Percentiles rank a stretch among this genome's conserved stretches.
Evolutionary conservation across 2,797 vertebrate genomes (phyloP).

Genomic region (Lycodopsis pacificus): DNA sequence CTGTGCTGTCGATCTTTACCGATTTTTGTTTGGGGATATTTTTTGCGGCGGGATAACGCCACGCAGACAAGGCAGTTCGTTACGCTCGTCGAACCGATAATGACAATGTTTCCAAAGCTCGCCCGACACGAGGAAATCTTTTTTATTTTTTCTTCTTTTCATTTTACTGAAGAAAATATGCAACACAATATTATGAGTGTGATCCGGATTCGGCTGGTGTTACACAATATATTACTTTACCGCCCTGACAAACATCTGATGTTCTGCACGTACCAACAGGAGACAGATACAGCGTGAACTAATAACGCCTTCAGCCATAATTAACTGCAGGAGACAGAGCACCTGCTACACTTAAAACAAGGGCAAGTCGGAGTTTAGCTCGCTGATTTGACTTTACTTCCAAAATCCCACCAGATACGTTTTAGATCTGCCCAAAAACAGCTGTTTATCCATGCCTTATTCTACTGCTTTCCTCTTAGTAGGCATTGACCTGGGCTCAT

Average conservation of each 20-base stretch:
- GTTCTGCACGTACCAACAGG: slow-evolving; percentile 39
- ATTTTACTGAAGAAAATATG: slow-evolving; percentile 35
- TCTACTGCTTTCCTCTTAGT: slow-evolving; percentile 39
- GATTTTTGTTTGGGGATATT: slow-evolving; percentile 28
- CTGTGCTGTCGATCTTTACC: slow-evolving; percentile 70
- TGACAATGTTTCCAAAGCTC: slow-evolving; percentile 58
- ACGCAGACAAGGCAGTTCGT: slow-evolving; percentile 58
- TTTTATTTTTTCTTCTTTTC: background rate
- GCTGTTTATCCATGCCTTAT: slow-evolving; percentile 53
- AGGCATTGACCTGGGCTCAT: slow-evolving; percentile 51
- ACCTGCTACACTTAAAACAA: slow-evolving; percentile 71
- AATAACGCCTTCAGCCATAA: slow-evolving; percentile 72
- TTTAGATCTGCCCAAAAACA: slow-evolving; percentile 51
- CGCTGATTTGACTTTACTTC: slow-evolving; percentile 67
- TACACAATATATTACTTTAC: slow-evolving; percentile 40
- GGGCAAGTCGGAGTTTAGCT: slow-evolving; percentile 60
- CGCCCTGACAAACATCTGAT: slow-evolving; percentile 57
- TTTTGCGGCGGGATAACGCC: slow-evolving; percentile 50
- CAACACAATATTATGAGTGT: slow-evolving; percentile 36
- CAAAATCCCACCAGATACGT: slow-evolving; percentile 58
- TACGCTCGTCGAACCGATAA: slow-evolving; percentile 65
- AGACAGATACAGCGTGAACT: slow-evolving; percentile 58
- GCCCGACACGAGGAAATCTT: slow-evolving; percentile 51
- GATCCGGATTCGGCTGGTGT: slow-evolving; percentile 40
- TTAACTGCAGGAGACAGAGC: slow-evolving; percentile 72